Evolutionary conservation across 2,888 invertebrate species (phyloP).

Genomic region (Cotesia congregata): DNA sequence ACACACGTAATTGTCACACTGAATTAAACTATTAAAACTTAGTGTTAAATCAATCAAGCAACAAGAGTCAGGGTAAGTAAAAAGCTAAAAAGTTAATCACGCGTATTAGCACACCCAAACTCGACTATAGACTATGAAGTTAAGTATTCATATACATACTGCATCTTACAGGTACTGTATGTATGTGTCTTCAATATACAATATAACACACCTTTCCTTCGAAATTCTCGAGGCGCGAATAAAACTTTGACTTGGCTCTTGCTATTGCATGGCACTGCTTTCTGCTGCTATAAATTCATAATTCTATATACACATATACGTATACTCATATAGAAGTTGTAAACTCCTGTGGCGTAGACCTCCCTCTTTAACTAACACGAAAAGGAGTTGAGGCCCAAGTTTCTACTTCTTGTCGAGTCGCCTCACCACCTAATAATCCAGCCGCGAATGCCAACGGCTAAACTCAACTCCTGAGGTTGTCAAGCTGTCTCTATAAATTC

Average conservation of each 20-base stretch:
- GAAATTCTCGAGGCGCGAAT: constrained; percentile 34
- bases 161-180: neutral
- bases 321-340: constrained; percentile 60
- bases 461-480: constrained; percentile 44
- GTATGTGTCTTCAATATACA: neutral
- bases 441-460: constrained; percentile 41
- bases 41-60: neutral
- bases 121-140: constrained; percentile 13
- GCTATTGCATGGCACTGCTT: constrained; percentile 36
- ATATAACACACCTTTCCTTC: neutral
- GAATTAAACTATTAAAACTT: neutral
- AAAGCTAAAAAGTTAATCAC: constrained; percentile 26
- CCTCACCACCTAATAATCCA: constrained; percentile 38
- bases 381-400: constrained; percentile 17
- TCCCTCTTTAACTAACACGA: constrained; percentile 4
- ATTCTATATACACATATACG: constrained; percentile 54
- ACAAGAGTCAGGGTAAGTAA: neutral
- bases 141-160: neutral
- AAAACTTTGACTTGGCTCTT: constrained; percentile 32
- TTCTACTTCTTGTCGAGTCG: constrained; percentile 32
- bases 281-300: constrained; percentile 69
- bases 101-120: constrained; percentile 20
- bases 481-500: constrained; percentile 64
- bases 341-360: constrained; percentile 49
- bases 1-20: neutral